Evolutionary conservation across 2,888 invertebrate species (phyloP).

Genomic region (Tetranychus piercei): DNA sequence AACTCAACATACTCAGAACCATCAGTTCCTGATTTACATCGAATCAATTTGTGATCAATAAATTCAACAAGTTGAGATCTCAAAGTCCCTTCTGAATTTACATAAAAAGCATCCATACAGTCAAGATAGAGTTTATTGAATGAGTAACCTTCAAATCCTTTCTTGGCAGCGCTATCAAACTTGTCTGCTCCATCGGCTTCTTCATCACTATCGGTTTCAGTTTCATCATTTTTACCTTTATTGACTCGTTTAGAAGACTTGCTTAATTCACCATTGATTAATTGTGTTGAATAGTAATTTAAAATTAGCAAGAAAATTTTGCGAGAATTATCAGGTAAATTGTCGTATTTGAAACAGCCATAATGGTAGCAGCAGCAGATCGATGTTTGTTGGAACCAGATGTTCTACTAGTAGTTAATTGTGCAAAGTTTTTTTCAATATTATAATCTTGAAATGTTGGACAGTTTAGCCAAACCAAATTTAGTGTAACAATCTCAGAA

Average conservation of each 20-base stretch:
- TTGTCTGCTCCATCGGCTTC: constrained; percentile 45
- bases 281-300: no score
- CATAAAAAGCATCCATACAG: constrained; percentile 71
- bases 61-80: constrained; percentile 84
- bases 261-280: no score
- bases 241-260: not conserved
- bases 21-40: constrained; percentile 55
- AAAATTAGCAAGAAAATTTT: constrained; percentile 59
- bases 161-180: constrained; percentile 52
- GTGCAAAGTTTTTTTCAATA: no score
- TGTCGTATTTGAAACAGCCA: constrained; percentile 62
- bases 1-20: constrained; percentile 46
- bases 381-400: constrained; percentile 12
- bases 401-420: constrained; percentile 37
- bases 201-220: not conserved
- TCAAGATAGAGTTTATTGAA: constrained; percentile 64
- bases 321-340: constrained; percentile 63
- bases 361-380: constrained; percentile 41
- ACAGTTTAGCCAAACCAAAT: no score
- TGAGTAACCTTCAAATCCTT: constrained; percentile 48
- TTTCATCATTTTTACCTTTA: not conserved
- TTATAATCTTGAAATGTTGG: no score
- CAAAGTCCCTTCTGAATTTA: constrained; percentile 74
- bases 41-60: constrained; percentile 76
- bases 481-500: no score